Conservation (phyloP, 2,113 vertebrate species). For the Gracilinanus agilis region DNA sequence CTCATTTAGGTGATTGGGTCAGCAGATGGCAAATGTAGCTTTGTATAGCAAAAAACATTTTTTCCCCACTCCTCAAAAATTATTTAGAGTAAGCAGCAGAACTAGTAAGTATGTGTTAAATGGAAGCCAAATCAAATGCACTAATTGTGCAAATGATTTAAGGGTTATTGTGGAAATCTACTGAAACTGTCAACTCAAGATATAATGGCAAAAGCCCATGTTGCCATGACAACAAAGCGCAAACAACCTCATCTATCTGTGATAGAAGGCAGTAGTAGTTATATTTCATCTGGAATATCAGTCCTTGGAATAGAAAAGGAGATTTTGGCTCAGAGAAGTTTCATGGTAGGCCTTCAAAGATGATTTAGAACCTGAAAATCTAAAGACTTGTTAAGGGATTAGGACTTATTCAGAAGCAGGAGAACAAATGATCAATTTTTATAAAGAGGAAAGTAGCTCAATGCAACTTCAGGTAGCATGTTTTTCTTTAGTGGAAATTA, state of each 20-base stretch:
- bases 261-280: background rate
- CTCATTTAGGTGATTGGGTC: background rate
- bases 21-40: background rate
- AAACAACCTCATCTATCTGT: background rate
- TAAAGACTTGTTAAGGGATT: conserved; percentile 36
- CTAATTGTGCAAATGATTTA: conserved; percentile 56
- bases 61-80: background rate
- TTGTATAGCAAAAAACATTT: background rate
- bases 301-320: conserved; percentile 36
- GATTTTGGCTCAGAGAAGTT: conserved; percentile 5
- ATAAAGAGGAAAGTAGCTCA: conserved; percentile 35
- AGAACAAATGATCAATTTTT: conserved; percentile 24
- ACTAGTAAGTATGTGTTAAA: conserved; percentile 32
- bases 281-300: conserved; percentile 38
- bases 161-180: conserved; percentile 65
- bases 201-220: conserved; percentile 27
- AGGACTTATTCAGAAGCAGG: conserved; percentile 11
- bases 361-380: conserved; percentile 30
- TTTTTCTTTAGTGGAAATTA: conserved; percentile 50
- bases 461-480: conserved; percentile 20
- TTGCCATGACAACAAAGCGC: conserved; percentile 60
- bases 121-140: conserved; percentile 47
- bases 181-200: conserved; percentile 47
- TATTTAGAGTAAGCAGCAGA: conserved; percentile 34
- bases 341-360: conserved; percentile 57